phyloP scores from a whole-genome alignment of 2,888 invertebrate species.

The Reticulitermes lucifugus region DNA sequence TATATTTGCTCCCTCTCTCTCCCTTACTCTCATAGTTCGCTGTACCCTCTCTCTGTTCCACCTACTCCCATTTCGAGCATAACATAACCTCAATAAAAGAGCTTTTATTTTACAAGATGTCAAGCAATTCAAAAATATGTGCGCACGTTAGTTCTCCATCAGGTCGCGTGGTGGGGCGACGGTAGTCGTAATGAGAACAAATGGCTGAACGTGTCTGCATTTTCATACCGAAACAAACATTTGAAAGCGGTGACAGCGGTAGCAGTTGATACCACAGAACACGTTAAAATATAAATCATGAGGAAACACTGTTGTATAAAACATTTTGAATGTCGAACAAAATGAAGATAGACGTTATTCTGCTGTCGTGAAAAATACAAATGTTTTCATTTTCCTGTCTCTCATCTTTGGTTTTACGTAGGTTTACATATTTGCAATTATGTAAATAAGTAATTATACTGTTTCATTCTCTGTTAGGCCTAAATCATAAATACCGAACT shows the following conservation, averaged over 20 bases:
- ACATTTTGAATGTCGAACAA: constrained; percentile 32
- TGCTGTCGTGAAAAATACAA: background rate
- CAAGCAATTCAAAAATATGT: constrained; percentile 46
- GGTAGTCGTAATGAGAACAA: constrained; percentile 44
- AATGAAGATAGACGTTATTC: constrained; percentile 31
- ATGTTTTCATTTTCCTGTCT: background rate
- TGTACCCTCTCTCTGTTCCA: background rate
- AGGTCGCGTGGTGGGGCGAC: background rate
- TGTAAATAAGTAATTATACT: background rate
- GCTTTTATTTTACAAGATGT: constrained; percentile 46
- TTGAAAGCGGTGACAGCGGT: constrained; percentile 5
- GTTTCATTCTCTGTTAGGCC: background rate
- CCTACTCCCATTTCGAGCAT: background rate
- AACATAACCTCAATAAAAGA: constrained; percentile 38
- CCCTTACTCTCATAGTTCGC: background rate
- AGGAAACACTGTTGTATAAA: constrained; percentile 24
- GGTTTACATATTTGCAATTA: background rate
- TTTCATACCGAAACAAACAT: constrained; percentile 35
- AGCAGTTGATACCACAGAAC: constrained; percentile 31
- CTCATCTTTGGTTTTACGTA: background rate
- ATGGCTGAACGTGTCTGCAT: constrained; percentile 33
- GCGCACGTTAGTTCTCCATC: constrained; percentile 35
- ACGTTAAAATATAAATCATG: constrained; percentile 38
- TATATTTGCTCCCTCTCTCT: background rate
- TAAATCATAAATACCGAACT: too few relatives aligned